Evolutionary conservation across 2,797 vertebrate genomes (phyloP).

Genomic region (Diceros bicornis): DNA sequence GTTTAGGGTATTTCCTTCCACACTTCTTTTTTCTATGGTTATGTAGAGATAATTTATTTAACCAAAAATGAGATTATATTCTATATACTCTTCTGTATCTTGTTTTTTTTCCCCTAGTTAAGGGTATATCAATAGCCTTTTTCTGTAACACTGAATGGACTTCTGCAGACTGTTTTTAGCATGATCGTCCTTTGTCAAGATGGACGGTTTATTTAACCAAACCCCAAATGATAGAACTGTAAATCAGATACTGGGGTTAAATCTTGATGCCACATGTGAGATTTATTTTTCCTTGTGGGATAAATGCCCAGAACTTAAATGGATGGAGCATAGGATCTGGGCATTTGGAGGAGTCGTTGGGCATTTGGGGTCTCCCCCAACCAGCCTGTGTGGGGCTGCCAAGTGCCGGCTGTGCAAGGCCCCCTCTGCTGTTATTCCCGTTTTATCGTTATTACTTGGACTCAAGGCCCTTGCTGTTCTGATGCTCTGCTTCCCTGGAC

Average conservation of each 20-base stretch:
- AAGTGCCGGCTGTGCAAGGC: neutral
- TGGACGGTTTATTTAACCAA: neutral
- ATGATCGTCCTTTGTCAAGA: neutral
- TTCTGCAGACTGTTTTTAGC: neutral
- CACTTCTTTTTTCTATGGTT: neutral
- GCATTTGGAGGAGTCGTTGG: neutral
- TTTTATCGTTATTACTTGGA: neutral
- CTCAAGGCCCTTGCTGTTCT: too few species aligned
- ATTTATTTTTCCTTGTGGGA: neutral
- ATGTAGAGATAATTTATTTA: neutral
- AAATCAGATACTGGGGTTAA: neutral
- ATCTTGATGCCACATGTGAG: neutral
- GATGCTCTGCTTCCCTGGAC: neutral
- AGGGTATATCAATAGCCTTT: neutral
- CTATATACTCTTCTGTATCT: neutral
- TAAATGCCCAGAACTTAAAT: neutral
- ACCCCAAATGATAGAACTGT: neutral
- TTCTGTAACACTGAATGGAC: neutral
- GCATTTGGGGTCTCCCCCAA: neutral
- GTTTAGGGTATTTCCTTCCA: neutral
- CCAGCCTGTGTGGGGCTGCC: neutral
- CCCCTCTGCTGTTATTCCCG: accelerated
- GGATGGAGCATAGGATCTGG: neutral
- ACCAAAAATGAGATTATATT: neutral
- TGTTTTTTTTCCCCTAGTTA: neutral